These are phyloP conservation scores for Ibycter americanus DNA, from an alignment of 2,797 vertebrate genomes.

Conservation along the genomic window DNA sequence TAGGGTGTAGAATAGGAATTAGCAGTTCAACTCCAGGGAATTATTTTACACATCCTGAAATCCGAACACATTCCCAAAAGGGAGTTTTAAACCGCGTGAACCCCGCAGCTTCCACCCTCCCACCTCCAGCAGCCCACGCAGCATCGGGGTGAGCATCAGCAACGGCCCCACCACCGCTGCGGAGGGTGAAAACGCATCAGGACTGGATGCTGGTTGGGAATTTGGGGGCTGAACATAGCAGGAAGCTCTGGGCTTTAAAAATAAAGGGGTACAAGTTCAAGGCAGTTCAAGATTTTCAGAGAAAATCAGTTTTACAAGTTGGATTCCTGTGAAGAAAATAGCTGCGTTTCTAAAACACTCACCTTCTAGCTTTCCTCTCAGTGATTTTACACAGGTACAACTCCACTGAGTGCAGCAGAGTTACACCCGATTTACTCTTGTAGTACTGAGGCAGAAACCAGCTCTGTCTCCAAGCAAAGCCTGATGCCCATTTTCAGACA, in stretches of 20 bases:
- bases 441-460: neutral
- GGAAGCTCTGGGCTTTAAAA: neutral
- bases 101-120: neutral
- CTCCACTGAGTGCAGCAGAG: neutral
- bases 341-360: neutral
- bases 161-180: rapidly evolving
- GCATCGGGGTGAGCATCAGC: too few species aligned
- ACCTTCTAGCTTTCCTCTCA: neutral
- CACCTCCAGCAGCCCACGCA: neutral
- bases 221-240: neutral
- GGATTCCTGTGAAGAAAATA: neutral
- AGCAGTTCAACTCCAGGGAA: neutral
- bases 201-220: neutral
- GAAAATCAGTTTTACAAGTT: neutral
- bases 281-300: neutral
- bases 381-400: neutral
- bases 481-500: neutral
- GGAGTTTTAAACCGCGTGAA: neutral
- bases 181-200: neutral
- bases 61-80: neutral
- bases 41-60: neutral
- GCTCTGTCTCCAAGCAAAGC: neutral
- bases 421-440: neutral
- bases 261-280: neutral
- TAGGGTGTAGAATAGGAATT: neutral